Percentiles rank a stretch among this genome's conserved stretches.
Evolutionary conservation across 2,888 invertebrate genomes (phyloP).

Genomic region (Serripes groenlandicus): DNA sequence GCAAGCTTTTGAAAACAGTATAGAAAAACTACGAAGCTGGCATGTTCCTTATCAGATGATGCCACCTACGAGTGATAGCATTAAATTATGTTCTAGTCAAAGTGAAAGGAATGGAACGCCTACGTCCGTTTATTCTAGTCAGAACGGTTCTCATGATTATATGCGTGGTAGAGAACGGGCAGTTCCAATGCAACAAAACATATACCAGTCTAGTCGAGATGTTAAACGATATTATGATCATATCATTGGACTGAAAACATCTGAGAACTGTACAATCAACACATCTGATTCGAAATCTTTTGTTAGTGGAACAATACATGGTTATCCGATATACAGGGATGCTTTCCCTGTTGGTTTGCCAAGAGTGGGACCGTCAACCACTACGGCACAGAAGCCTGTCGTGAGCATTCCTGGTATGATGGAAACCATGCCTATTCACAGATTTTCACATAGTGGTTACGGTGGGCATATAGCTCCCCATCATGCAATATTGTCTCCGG

Average conservation of each 20-base stretch:
- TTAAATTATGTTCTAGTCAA: background rate
- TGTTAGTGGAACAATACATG: background rate
- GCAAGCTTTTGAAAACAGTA: background rate
- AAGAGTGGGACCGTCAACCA: background rate
- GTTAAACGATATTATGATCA: background rate
- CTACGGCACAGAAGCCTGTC: background rate
- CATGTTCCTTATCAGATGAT: background rate
- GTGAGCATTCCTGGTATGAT: background rate
- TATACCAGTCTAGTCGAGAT: background rate
- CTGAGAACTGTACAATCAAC: background rate
- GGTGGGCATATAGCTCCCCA: background rate
- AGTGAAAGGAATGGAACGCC: background rate
- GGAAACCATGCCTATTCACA: background rate
- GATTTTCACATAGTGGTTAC: background rate
- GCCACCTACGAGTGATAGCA: background rate
- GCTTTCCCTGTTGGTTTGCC: background rate
- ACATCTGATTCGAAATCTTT: background rate
- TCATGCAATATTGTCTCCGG: background rate
- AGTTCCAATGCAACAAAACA: background rate
- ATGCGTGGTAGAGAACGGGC: background rate
- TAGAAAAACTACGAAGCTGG: background rate
- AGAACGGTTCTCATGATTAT: background rate
- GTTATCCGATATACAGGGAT: conserved; percentile 3
- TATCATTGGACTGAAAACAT: background rate
- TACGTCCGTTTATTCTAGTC: background rate